A percentile compares a stretch with the other conserved stretches of the same genome.
phyloP scores from a whole-genome alignment of 53 echinoderm and acorn worm genomes.

The Echinometra lucunter region DNA sequence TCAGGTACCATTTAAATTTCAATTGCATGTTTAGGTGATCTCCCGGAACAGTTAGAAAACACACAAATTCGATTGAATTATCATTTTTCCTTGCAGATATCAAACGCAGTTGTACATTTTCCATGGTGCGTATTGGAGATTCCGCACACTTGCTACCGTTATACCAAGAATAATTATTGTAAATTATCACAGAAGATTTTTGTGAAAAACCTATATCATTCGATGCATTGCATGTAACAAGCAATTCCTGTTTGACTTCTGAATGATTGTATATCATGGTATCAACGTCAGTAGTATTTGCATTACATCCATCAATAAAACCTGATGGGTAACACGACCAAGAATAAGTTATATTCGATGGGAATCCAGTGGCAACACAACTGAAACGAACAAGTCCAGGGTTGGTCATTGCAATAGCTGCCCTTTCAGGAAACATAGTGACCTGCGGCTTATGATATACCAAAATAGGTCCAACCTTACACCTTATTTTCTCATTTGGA shows the following conservation, averaged over 20 bases:
- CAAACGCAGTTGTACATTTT: neutral
- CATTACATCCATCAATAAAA: neutral
- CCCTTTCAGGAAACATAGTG: neutral
- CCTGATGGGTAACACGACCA: neutral
- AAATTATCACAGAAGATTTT: neutral
- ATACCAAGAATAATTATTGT: neutral
- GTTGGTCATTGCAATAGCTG: neutral
- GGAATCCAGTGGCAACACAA: neutral
- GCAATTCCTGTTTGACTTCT: neutral
- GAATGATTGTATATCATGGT: neutral
- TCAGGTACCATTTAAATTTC: neutral
- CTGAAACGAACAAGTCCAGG: neutral
- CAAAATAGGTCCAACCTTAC: neutral
- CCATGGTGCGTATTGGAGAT: neutral
- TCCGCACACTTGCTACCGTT: neutral
- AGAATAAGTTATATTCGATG: neutral
- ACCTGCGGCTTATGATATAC: neutral
- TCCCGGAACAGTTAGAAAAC: neutral
- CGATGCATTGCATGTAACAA: neutral
- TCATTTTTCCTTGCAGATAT: neutral
- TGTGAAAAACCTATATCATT: neutral
- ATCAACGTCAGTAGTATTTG: neutral
- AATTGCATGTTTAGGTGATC: neutral
- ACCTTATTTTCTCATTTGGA: neutral
- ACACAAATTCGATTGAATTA: neutral